Evolutionary conservation across 2,113 vertebrate genomes (phyloP).

Genomic region (Oncorhynchus mykiss): DNA sequence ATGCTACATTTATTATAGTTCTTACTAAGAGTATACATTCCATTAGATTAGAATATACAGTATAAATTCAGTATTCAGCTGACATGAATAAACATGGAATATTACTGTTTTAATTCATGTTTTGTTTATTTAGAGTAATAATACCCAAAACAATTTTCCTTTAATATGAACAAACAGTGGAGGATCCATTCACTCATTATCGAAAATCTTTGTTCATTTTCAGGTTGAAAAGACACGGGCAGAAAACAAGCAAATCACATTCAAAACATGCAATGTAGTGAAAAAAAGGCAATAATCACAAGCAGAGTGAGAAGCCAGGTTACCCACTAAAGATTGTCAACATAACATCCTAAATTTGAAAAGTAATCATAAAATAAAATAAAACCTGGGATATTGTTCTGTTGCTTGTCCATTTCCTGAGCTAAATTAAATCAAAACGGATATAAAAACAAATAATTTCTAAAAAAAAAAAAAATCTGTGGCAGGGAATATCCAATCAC

Average conservation of each 20-base stretch:
- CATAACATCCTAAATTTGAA: not conserved
- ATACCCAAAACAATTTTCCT: slow-evolving; percentile 14
- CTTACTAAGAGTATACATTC: too few species aligned
- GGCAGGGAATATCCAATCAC: too few species aligned
- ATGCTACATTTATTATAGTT: not conserved
- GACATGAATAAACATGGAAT: not conserved
- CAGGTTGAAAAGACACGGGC: slow-evolving; percentile 32
- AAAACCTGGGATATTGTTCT: not conserved
- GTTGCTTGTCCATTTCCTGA: not conserved
- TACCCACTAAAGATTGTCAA: slow-evolving; percentile 21
- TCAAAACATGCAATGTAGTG: slow-evolving; percentile 26
- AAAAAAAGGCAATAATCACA: slow-evolving; percentile 28
- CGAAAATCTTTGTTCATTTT: slow-evolving; percentile 16
- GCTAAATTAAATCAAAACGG: slow-evolving; percentile 20
- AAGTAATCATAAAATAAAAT: not conserved
- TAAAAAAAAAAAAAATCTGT: not conserved
- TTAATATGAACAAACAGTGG: slow-evolving; percentile 1
- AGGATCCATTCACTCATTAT: not conserved
- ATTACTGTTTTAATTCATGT: not conserved
- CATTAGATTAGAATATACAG: not conserved
- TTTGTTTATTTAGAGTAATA: slow-evolving; percentile 9
- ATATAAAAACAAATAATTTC: not conserved
- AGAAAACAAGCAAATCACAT: slow-evolving; percentile 19
- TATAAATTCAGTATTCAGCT: not conserved
- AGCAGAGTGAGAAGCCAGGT: slow-evolving; percentile 22